These are phyloP conservation scores for Neogobius melanostomus DNA, from an alignment of 2,113 vertebrate genomes.

Conservation along the genomic window DNA sequence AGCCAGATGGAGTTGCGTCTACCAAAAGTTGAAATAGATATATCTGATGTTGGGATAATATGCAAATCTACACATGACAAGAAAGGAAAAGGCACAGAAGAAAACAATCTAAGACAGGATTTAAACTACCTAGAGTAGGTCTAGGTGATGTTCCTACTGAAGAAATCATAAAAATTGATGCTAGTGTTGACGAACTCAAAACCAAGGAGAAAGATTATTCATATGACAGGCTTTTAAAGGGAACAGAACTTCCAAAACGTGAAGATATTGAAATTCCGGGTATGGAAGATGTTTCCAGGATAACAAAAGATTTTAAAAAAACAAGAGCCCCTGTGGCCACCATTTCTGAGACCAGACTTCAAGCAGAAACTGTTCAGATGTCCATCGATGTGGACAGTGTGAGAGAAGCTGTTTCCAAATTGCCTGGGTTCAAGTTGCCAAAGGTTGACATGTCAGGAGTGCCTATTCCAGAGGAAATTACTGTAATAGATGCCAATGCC, in stretches of 20 bases:
- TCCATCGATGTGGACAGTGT: conserved; percentile 75
- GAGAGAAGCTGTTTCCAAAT: conserved; percentile 76
- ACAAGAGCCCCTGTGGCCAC: conserved; percentile 40
- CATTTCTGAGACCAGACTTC: conserved; percentile 29
- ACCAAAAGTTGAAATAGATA: conserved; percentile 58
- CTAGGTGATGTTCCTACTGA: conserved; percentile 41
- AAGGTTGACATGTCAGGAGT: conserved; percentile 69
- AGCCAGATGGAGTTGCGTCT: conserved; percentile 38
- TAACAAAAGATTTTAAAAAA: conserved; percentile 47
- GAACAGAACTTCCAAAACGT: conserved; percentile 69
- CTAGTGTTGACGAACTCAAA: conserved; percentile 27
- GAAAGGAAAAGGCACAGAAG: conserved; percentile 55
- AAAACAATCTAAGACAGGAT: conserved; percentile 43
- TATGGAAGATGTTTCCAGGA: conserved; percentile 66
- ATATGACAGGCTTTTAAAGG: conserved; percentile 44
- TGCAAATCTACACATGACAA: conserved; percentile 52
- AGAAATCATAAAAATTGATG: conserved; percentile 41
- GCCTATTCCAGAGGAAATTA: conserved; percentile 73
- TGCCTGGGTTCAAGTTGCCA: conserved; percentile 76
- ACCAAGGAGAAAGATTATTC: conserved; percentile 33
- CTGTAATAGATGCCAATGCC: conserved; percentile 72
- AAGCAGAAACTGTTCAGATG: conserved; percentile 55
- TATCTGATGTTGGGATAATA: conserved; percentile 36
- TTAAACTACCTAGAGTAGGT: conserved; percentile 65
- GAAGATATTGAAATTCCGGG: conserved; percentile 81